Evolutionary conservation across 2,797 vertebrate species (phyloP).

Genomic region (Menidia menidia): DNA sequence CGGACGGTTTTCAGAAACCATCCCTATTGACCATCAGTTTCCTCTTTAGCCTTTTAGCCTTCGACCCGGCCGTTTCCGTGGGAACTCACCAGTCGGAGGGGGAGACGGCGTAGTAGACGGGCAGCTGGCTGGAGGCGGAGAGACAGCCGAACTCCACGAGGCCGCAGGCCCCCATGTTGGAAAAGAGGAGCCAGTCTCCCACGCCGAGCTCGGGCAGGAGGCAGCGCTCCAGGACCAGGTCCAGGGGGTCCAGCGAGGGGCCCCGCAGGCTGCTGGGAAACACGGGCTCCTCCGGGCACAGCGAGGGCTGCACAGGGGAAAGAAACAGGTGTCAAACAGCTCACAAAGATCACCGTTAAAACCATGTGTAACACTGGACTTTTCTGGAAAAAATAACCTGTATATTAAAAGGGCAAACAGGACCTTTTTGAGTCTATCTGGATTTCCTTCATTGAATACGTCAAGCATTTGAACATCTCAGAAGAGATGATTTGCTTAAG

Average conservation of each 20-base stretch:
- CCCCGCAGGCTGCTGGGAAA: slow-evolving; percentile 97
- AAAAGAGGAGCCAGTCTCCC: slow-evolving; percentile 98
- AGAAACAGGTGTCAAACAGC: background rate
- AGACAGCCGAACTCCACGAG: slow-evolving; percentile 85
- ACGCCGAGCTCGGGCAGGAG: slow-evolving; percentile 93
- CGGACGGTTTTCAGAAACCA: too few relatives aligned
- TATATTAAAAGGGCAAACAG: too few relatives aligned
- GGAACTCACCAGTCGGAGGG: slow-evolving; percentile 92
- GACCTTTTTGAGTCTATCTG: too few relatives aligned
- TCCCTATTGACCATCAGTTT: slow-evolving; percentile 5
- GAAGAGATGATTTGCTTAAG: too few relatives aligned
- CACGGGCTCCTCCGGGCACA: slow-evolving; percentile 82
- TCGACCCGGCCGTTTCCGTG: background rate
- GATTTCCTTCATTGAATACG: too few relatives aligned
- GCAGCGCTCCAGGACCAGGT: slow-evolving; percentile 95
- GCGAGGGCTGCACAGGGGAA: slow-evolving; percentile 55
- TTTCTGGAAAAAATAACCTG: too few relatives aligned
- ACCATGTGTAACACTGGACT: too few relatives aligned
- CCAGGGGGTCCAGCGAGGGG: slow-evolving; percentile 94
- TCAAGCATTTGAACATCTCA: too few relatives aligned
- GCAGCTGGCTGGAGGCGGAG: slow-evolving; percentile 86
- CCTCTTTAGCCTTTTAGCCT: background rate
- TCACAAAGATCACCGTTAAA: background rate
- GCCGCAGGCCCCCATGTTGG: slow-evolving; percentile 92
- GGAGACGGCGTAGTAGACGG: slow-evolving; percentile 94